Conservation (phyloP, 2,888 invertebrate species). For the Stegana nigrithorax region DNA sequence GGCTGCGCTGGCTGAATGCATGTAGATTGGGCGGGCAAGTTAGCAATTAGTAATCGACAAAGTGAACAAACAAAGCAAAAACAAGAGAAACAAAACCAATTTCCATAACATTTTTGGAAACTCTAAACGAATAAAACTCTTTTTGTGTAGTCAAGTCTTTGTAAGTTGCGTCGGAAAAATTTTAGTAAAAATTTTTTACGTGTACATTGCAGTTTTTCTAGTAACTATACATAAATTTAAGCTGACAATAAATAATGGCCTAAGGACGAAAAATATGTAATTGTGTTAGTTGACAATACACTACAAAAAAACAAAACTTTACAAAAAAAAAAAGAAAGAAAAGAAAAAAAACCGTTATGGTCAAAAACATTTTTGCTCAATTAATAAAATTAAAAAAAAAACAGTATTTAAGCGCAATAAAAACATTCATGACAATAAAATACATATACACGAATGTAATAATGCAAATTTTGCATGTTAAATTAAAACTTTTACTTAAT, state of each 20-base stretch:
- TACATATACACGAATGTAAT: background rate
- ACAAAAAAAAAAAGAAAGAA: conserved; percentile 5
- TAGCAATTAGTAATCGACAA: too few species aligned
- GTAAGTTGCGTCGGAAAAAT: too few species aligned
- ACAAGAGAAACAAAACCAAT: background rate
- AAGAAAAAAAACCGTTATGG: conserved; percentile 17
- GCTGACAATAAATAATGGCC: conserved; percentile 53
- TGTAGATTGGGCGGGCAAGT: conserved; percentile 17
- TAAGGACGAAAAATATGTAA: conserved; percentile 54
- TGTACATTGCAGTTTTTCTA: conserved; percentile 31
- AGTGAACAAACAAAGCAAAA: conserved; percentile 11
- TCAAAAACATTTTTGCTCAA: conserved; percentile 41
- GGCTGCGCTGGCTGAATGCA: too few species aligned
- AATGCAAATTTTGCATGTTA: background rate
- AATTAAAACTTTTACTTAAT: background rate
- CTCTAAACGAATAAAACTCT: background rate
- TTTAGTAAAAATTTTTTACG: conserved; percentile 50
- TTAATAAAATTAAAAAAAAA: conserved; percentile 29
- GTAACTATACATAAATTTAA: conserved; percentile 32
- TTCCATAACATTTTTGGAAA: background rate
- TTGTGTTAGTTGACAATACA: too few species aligned
- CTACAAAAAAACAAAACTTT: too few species aligned
- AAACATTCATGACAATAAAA: conserved; percentile 13
- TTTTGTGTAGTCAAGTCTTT: too few species aligned
- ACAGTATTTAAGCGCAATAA: background rate